These are phyloP conservation scores for Acronicta alni DNA, from an alignment of 2,888 invertebrate genomes.

Conservation along the genomic window DNA sequence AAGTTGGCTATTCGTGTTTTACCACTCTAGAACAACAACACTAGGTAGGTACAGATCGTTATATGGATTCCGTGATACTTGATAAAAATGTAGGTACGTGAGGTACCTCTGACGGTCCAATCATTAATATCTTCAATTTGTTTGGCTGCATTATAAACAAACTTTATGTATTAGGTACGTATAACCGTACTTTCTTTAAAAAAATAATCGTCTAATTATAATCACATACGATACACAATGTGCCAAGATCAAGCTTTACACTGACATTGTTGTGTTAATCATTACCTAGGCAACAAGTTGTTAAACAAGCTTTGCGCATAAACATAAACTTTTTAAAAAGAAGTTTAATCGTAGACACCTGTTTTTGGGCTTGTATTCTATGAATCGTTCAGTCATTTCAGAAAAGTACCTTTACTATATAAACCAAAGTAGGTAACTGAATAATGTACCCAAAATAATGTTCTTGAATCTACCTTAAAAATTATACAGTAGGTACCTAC, in stretches of 20 bases:
- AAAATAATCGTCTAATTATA: background rate
- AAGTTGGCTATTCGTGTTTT: slow-evolving; percentile 93
- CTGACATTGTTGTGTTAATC: slow-evolving; percentile 51
- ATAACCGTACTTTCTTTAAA: background rate
- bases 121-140: slow-evolving; percentile 89
- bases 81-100: background rate
- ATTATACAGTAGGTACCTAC: no score
- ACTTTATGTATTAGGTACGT: background rate
- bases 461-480: no score
- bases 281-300: slow-evolving; percentile 53
- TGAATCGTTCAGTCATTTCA: no score
- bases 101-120: slow-evolving; percentile 87
- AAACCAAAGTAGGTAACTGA: no score
- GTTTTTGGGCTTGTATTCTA: no score
- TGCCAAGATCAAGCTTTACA: background rate
- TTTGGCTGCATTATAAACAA: slow-evolving; percentile 72
- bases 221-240: slow-evolving; percentile 3
- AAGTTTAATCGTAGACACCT: no score
- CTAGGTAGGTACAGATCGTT: no score
- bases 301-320: no score
- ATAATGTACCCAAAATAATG: no score
- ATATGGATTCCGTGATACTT: no score
- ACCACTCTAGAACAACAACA: slow-evolving; percentile 87
- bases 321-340: no score
- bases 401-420: no score